These are phyloP conservation scores for Ormyrus pomaceus DNA, from an alignment of 2,888 invertebrate species.

Conservation along the genomic window DNA sequence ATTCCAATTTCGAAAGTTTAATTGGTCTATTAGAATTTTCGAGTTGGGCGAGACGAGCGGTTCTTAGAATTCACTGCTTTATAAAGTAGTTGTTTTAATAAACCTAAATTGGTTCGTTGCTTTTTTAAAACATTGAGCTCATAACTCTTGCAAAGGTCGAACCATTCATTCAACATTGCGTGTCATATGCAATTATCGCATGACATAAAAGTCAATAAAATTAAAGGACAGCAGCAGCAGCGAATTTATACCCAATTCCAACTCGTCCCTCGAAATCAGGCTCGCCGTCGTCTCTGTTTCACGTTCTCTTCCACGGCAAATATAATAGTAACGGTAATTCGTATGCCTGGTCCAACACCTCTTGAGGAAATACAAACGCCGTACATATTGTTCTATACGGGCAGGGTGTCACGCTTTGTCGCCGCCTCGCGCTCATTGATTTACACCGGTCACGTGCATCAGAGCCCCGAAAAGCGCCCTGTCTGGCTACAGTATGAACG, in stretches of 20 bases:
- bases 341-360: conserved; percentile 41
- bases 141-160: too few relatives aligned
- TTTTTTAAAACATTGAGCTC: too few relatives aligned
- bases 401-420: conserved; percentile 31
- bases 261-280: too few relatives aligned
- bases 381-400: conserved; percentile 41
- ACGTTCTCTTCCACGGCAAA: neutral
- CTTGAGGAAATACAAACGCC: conserved; percentile 27
- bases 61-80: too few relatives aligned
- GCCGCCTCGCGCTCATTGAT: conserved; percentile 45
- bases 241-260: conserved; percentile 11
- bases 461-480: conserved; percentile 2
- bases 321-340: conserved; percentile 39
- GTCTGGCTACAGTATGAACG: neutral
- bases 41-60: too few relatives aligned
- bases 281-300: neutral
- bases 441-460: conserved; percentile 53
- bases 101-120: too few relatives aligned
- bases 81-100: too few relatives aligned
- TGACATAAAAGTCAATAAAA: too few relatives aligned
- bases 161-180: too few relatives aligned
- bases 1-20: too few relatives aligned
- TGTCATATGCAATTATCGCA: too few relatives aligned
- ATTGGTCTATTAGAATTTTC: too few relatives aligned
- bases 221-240: neutral